Conservation (phyloP, 2,888 invertebrate species). For the Drosophila siamana region DNA sequence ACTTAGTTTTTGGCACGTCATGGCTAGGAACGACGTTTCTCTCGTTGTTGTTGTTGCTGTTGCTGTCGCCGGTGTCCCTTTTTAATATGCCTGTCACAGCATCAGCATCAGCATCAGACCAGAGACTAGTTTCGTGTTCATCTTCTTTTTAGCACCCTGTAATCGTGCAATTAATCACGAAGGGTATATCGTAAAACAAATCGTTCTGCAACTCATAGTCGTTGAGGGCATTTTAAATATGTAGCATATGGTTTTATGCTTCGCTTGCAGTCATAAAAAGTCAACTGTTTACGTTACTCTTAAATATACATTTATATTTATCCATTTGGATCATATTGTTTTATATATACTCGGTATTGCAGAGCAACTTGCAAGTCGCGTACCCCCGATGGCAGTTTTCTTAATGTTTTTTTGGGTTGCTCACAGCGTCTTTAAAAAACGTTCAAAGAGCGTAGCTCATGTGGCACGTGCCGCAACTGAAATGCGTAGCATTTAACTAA, state of each 20-base stretch:
- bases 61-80: slow-evolving; percentile 44
- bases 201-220: background rate
- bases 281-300: background rate
- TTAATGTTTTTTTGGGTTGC: slow-evolving; percentile 17
- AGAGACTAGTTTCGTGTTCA: slow-evolving; percentile 64
- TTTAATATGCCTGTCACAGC: slow-evolving; percentile 80
- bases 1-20: slow-evolving; percentile 79
- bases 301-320: background rate
- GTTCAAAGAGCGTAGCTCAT: slow-evolving; percentile 49
- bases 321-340: too few relatives aligned
- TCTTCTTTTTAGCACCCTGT: slow-evolving; percentile 13
- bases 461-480: slow-evolving; percentile 68
- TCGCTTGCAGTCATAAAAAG: too few relatives aligned
- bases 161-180: background rate
- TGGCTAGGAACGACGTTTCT: slow-evolving; percentile 50
- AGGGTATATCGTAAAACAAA: background rate
- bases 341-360: too few relatives aligned
- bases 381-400: background rate
- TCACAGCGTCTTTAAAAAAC: slow-evolving; percentile 62
- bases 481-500: slow-evolving; percentile 72
- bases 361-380: too few relatives aligned
- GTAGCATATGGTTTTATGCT: too few relatives aligned
- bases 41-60: slow-evolving; percentile 15
- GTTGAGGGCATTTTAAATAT: background rate
- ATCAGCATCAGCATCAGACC: slow-evolving; percentile 51